Evolutionary conservation across 2,113 vertebrate genomes (phyloP), one percentile per base, ranked within the genome.

Genomic region (Halcyon malimbica): DNA sequence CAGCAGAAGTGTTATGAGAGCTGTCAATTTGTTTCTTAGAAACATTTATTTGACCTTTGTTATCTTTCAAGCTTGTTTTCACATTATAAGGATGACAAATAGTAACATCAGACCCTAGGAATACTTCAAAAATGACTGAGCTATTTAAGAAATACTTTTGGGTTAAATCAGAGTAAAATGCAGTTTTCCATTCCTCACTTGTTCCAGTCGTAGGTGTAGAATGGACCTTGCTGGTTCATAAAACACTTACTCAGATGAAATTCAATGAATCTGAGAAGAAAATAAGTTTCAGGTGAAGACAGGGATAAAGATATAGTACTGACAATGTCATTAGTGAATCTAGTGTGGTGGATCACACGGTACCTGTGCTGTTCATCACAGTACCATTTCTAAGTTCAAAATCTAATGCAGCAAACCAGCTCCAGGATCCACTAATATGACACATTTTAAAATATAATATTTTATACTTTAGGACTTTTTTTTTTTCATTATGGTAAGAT

Each of bases 181-280:
- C 13, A 53, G 24, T 54, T 63, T 90, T 92, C 57, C 59, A 19
- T 59, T 90, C 82, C 20, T 75, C 70, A 33, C 60, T 85, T 89
- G 28, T 83, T 92, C 29, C 33, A 79, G 4, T 79, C 1, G 4
- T 35, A 95, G 69, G 50, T 69, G 46, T 91, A 54, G 28, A 85
- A 79, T 1, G 10, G 59, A 96, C 56, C 35, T 91, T 82, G 33
- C 12, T 79, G 26, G 31, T 75, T 94, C 65, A 89, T 80, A 63
- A 94, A 89, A 91, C 31, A 86, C 24, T 76, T 91, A 93, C 17
- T 57, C 42, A 92, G 89, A 80, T 63, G 41, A 94, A 96, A 92
- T 80, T 56, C 75, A 94, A 93, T 63, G 84, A 95, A 93, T 50
- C 39, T 77, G 65, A 88, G 68, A 94, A 46, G 37, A 18, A 96